Evolutionary conservation across 2,888 invertebrate species (phyloP).

Genomic region (Lasius platythorax): DNA sequence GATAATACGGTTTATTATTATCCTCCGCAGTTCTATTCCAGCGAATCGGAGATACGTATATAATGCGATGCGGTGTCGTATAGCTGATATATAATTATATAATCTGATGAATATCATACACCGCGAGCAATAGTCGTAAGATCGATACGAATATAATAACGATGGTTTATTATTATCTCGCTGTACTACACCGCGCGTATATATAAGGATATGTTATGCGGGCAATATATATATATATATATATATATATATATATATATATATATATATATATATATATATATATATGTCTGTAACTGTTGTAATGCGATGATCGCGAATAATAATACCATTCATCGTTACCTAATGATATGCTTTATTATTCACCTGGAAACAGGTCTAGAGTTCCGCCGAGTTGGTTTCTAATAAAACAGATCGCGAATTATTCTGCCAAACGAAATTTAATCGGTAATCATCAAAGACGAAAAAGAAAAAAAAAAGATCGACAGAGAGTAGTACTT

Average conservation of each 20-base stretch:
- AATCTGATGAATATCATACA: conserved; percentile 36
- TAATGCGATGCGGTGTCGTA: too few relatives aligned
- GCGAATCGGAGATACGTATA: conserved; percentile 1
- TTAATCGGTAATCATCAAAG: neutral
- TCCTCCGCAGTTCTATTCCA: conserved; percentile 11
- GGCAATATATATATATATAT: neutral
- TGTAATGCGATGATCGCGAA: conserved; percentile 7
- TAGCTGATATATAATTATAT: conserved; percentile 30
- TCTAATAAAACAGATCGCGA: conserved; percentile 21
- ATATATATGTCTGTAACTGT: neutral
- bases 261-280: neutral
- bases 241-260: neutral
- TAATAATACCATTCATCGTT: conserved; percentile 18
- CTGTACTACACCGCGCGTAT: conserved; percentile 3
- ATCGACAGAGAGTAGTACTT: neutral
- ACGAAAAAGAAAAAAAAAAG: neutral
- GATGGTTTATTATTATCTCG: conserved; percentile 42
- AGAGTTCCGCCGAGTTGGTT: neutral
- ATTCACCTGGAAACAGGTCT: neutral
- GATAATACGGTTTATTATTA: conserved; percentile 48
- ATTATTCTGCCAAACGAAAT: conserved; percentile 23
- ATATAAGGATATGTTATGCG: neutral
- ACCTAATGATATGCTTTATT: conserved; percentile 19
- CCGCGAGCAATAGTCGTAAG: conserved; percentile 35
- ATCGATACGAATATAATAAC: conserved; percentile 41